These are phyloP conservation scores for Tetragnatha montana DNA, from an alignment of 2,888 invertebrate species.

Conservation along the genomic window DNA sequence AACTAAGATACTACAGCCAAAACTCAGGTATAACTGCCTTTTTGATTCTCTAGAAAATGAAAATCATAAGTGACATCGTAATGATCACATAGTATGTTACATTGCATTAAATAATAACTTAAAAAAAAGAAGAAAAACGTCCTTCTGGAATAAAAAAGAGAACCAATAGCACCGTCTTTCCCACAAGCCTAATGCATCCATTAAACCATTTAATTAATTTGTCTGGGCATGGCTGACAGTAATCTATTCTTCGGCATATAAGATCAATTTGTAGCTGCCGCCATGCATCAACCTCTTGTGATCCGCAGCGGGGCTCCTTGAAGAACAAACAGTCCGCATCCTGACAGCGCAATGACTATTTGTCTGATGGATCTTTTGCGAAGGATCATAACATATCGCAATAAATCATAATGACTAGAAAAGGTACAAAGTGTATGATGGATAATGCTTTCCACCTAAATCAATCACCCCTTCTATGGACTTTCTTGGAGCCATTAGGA, in stretches of 20 bases:
- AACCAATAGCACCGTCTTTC: no score
- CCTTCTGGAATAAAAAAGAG: no score
- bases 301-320: neutral
- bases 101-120: no score
- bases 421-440: slow-evolving; percentile 30
- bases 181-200: neutral
- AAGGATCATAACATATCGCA: slow-evolving; percentile 18
- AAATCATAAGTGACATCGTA: no score
- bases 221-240: neutral
- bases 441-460: slow-evolving; percentile 3
- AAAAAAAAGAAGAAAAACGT: no score
- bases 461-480: slow-evolving; percentile 1
- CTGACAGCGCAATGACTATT: neutral
- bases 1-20: no score
- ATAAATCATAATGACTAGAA: slow-evolving; percentile 28
- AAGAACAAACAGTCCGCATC: neutral
- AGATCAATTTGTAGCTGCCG: neutral
- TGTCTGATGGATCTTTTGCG: neutral
- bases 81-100: no score
- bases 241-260: neutral
- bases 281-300: neutral
- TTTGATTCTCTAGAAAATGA: no score
- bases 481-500: neutral
- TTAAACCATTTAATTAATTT: neutral
- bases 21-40: no score